Conservation (phyloP, 2,888 invertebrate genomes). For the Hypomecis punctinalis region DNA sequence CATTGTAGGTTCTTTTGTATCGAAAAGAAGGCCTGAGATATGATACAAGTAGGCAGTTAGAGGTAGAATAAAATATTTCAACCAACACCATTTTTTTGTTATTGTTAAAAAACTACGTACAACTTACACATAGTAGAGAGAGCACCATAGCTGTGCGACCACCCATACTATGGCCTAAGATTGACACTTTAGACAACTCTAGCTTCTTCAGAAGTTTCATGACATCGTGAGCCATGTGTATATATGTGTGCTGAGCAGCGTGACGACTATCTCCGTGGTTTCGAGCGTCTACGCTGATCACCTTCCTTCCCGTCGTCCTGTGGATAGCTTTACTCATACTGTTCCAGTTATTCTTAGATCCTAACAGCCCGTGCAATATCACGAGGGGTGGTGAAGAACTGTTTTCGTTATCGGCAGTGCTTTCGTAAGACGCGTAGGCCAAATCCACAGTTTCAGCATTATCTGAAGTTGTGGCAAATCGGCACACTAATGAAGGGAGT, state of each 20-base stretch:
- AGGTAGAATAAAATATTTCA: neutral
- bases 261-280: slow-evolving; percentile 98
- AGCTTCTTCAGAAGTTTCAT: slow-evolving; percentile 87
- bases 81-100: neutral
- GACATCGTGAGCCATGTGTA: slow-evolving; percentile 87
- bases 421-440: slow-evolving; percentile 88
- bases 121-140: slow-evolving; percentile 87
- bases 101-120: slow-evolving; percentile 56
- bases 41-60: too few species aligned
- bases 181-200: slow-evolving; percentile 86
- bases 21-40: too few species aligned
- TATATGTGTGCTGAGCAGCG: slow-evolving; percentile 89
- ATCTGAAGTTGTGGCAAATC: slow-evolving; percentile 57
- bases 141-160: slow-evolving; percentile 96
- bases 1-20: too few species aligned
- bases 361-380: slow-evolving; percentile 95
- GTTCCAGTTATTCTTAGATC: slow-evolving; percentile 97
- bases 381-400: slow-evolving; percentile 87
- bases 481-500: slow-evolving; percentile 46
- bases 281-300: slow-evolving; percentile 94
- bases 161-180: slow-evolving; percentile 98
- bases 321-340: slow-evolving; percentile 92
- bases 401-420: slow-evolving; percentile 63
- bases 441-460: slow-evolving; percentile 85
- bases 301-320: slow-evolving; percentile 88